phyloP scores from a whole-genome alignment of 2,797 vertebrate species.

The Tokudaia muenninki region DNA sequence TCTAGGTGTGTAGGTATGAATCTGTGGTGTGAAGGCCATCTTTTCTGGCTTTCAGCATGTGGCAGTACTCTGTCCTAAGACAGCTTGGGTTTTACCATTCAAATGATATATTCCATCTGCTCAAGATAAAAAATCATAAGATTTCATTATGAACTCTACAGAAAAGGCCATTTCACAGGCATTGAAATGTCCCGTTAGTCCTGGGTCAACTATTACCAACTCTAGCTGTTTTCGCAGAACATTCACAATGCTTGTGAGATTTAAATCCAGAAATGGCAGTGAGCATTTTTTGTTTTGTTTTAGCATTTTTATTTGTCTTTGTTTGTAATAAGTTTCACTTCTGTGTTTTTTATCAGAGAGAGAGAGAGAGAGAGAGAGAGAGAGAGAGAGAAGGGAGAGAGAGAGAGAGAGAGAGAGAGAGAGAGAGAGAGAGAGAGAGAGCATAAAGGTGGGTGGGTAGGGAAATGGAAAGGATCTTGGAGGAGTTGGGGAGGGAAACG shows the following conservation, averaged over 20 bases:
- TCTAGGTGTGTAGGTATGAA: too few relatives aligned
- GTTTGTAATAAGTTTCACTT: background rate
- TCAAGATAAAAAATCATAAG: conserved; percentile 8
- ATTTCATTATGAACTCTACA: background rate
- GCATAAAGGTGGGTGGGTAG: background rate
- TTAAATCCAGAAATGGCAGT: background rate
- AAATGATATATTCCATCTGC: conserved; percentile 51
- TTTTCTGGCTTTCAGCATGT: conserved; percentile 24
- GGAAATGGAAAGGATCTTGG: background rate
- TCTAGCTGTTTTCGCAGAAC: conserved; percentile 7
- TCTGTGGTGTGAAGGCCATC: background rate
- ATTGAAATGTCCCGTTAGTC: background rate
- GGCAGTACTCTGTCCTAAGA: background rate
- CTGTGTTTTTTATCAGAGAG: background rate
- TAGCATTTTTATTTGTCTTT: background rate
- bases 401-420: background rate
- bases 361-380: background rate
- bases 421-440: background rate
- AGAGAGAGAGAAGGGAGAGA: background rate
- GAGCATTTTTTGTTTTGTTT: background rate
- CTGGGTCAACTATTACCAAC: background rate
- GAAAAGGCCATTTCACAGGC: conserved; percentile 37
- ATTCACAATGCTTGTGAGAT: background rate
- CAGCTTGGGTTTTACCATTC: background rate
- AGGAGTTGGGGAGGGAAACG: background rate